Conservation (phyloP, 2,888 invertebrate genomes). For the Lucinisca nassula region DNA sequence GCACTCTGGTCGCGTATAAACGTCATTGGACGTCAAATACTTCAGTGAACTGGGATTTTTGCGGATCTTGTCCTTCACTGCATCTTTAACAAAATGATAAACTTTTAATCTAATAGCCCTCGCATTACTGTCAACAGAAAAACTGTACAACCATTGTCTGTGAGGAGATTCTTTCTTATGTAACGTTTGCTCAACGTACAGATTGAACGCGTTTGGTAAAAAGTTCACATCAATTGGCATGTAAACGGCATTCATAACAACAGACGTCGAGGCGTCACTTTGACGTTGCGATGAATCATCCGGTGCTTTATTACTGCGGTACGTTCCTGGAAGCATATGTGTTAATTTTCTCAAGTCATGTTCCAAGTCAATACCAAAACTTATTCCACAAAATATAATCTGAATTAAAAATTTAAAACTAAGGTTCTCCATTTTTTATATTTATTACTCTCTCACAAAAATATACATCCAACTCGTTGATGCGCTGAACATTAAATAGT, state of each 20-base stretch:
- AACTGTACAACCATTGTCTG: constrained; percentile 75
- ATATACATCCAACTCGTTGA: not conserved
- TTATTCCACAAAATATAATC: constrained; percentile 26
- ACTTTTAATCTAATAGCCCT: constrained; percentile 70
- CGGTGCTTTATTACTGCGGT: constrained; percentile 62
- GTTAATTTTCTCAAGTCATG: constrained; percentile 64
- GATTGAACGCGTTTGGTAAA: constrained; percentile 69
- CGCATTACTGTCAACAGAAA: constrained; percentile 62
- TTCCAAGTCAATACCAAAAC: constrained; percentile 55
- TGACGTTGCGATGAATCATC: constrained; percentile 42
- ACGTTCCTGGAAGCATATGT: constrained; percentile 70
- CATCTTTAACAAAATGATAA: constrained; percentile 63
- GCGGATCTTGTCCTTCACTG: constrained; percentile 56
- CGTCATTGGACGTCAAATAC: constrained; percentile 64
- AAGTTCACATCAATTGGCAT: constrained; percentile 74
- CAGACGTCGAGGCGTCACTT: constrained; percentile 26
- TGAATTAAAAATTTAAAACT: not conserved
- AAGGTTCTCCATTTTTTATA: not conserved
- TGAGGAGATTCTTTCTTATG: constrained; percentile 68
- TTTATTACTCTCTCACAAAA: not conserved
- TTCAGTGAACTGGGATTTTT: constrained; percentile 62
- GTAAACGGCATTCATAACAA: constrained; percentile 67
- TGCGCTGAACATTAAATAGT: not conserved
- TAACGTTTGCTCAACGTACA: constrained; percentile 75
- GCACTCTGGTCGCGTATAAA: constrained; percentile 75